Evolutionary conservation across 92 coral and sea anemone genomes (phyloP), one percentile per base, ranked within the genome.

Genomic region (Muricea muricata): DNA sequence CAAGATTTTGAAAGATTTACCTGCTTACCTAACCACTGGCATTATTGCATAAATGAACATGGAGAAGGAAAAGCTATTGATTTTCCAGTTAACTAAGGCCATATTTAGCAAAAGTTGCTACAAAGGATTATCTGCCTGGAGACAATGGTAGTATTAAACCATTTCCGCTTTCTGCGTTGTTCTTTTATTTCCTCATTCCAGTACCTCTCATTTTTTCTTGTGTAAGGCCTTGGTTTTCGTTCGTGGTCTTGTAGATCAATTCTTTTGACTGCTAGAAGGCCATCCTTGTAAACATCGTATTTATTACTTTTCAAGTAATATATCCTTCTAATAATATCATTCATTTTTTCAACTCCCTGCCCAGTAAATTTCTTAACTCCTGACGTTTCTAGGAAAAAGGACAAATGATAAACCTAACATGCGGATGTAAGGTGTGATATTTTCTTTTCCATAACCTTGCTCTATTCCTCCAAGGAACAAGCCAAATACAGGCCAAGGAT

Each of bases 291-390:
- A 3, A 35, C 47, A 68, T 68, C 48, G n/a, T 68, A 33, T 30
- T 68, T 68, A 50, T 68, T 68, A 35, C 75, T 68, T 31, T 68
- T 68, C 20, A 7, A 30, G 75, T 68, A 50, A 30, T 68, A 68
- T 4, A 68, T n/a, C 17, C 50, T 5, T 24, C 48, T 15, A 20
- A 68, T 12, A 3, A 68, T 50, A 4, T 68, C 75, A 68, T 68
- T 68, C 0, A 7, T 29, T n/a, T 68, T 68, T 21, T 68, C 75
- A 68, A 68, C 48, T 17, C 75, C 75, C 35, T 68, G 75, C 4
- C 75, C 48, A 7, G 75, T 68, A 37, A 68, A 68, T 6, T 30
- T 7, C 28, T 68, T 68, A 33, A 68, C 75, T 24, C 75, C 75
- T 33, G 21, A 10, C n/a, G 75, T 33, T 7, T 15, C 75, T 68